Evolutionary conservation across 2,113 vertebrate genomes (phyloP).

Genomic region (Clarias magur): DNA sequence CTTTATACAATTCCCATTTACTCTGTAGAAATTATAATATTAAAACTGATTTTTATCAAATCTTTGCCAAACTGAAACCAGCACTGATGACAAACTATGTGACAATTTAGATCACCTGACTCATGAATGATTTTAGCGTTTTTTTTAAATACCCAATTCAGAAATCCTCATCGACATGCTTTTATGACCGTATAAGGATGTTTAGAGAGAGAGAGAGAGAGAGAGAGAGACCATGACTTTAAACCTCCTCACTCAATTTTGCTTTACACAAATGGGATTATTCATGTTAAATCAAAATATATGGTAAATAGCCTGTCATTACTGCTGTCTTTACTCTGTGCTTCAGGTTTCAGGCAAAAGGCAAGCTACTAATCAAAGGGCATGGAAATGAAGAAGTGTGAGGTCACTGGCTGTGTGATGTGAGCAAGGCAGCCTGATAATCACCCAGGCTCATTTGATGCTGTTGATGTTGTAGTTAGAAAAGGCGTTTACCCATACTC

Average conservation of each 20-base stretch:
- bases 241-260: neutral
- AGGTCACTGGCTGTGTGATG: neutral
- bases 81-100: too few relatives aligned
- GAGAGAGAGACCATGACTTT: too few relatives aligned
- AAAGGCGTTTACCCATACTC: constrained; percentile 15
- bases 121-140: too few relatives aligned
- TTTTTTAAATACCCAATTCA: too few relatives aligned
- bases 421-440: neutral
- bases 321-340: neutral
- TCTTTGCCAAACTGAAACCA: neutral
- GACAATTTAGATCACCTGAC: too few relatives aligned
- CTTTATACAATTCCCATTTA: neutral
- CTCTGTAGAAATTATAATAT: neutral
- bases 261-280: neutral
- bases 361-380: neutral
- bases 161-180: too few relatives aligned
- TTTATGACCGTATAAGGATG: too few relatives aligned
- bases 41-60: neutral
- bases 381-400: neutral
- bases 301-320: neutral
- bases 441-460: neutral
- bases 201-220: too few relatives aligned
- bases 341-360: neutral
- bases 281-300: neutral
- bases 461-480: neutral